These are phyloP conservation scores for Perodicticus potto DNA, from an alignment of 2,797 vertebrate genomes.

Conservation along the genomic window DNA sequence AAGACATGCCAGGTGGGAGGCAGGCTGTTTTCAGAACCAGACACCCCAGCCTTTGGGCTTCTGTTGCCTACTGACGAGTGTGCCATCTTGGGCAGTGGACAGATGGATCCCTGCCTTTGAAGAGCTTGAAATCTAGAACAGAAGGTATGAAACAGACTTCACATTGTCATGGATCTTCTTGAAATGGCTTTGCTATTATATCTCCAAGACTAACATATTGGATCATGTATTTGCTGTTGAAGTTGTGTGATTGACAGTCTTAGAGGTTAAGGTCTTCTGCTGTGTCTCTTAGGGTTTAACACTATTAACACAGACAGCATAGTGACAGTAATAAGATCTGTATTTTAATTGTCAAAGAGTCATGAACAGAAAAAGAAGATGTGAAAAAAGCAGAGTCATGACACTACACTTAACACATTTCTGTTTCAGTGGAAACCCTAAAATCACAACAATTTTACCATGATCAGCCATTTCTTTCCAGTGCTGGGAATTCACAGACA, in stretches of 20 bases:
- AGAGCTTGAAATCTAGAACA: constrained; percentile 67
- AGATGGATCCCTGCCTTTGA: constrained; percentile 59
- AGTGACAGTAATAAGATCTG: neutral
- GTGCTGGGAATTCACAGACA: neutral
- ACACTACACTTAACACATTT: neutral
- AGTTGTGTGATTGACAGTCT: constrained; percentile 5
- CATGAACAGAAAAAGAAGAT: constrained; percentile 44
- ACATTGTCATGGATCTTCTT: constrained; percentile 62
- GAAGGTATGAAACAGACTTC: constrained; percentile 66
- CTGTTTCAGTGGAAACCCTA: constrained; percentile 6
- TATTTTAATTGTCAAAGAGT: constrained; percentile 54
- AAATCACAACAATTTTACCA: neutral
- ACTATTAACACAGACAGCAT: constrained; percentile 21
- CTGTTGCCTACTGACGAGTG: constrained; percentile 1
- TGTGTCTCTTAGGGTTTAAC: neutral
- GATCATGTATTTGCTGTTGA: constrained; percentile 19
- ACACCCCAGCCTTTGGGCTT: neutral
- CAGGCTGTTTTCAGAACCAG: neutral
- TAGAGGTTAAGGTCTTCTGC: constrained; percentile 9
- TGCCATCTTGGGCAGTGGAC: constrained; percentile 1
- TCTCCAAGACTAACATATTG: constrained; percentile 42
- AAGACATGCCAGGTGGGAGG: neutral
- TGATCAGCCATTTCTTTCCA: neutral
- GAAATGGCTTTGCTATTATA: constrained; percentile 61
- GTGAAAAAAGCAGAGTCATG: constrained; percentile 11